Percentiles rank a stretch among this genome's conserved stretches.
These are phyloP conservation scores for Oxyura jamaicensis DNA, from an alignment of 2,113 vertebrate species.

Conservation along the genomic window DNA sequence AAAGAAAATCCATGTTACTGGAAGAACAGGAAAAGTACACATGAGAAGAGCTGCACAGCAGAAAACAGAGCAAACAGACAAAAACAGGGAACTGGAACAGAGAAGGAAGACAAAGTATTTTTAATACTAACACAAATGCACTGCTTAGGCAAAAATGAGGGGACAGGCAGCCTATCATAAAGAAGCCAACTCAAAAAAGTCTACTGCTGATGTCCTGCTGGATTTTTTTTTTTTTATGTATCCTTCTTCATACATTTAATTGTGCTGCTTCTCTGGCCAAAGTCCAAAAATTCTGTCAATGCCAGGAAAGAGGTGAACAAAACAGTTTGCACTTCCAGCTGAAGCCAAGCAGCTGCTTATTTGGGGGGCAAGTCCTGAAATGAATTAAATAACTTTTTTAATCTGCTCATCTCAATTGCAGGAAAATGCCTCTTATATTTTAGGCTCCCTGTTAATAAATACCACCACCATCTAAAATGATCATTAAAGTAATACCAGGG, in stretches of 20 bases:
- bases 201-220: neutral
- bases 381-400: neutral
- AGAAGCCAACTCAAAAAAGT: neutral
- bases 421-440: conserved; percentile 8
- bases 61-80: neutral
- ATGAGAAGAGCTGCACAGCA: neutral
- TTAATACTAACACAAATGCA: neutral
- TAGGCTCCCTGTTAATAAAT: neutral
- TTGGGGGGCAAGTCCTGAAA: neutral
- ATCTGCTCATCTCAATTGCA: neutral
- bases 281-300: neutral
- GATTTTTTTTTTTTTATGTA: neutral
- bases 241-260: neutral
- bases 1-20: neutral
- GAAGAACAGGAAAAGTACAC: neutral
- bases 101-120: neutral
- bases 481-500: neutral
- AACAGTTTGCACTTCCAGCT: conserved; percentile 8
- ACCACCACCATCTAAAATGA: neutral
- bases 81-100: neutral
- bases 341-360: conserved; percentile 24
- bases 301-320: conserved; percentile 20
- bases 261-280: neutral
- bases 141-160: neutral
- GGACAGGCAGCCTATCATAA: neutral